Evolutionary conservation across 2,888 invertebrate genomes (phyloP), one percentile per base, ranked within the genome.

Genomic region (Caenorhabditis uteleia): DNA sequence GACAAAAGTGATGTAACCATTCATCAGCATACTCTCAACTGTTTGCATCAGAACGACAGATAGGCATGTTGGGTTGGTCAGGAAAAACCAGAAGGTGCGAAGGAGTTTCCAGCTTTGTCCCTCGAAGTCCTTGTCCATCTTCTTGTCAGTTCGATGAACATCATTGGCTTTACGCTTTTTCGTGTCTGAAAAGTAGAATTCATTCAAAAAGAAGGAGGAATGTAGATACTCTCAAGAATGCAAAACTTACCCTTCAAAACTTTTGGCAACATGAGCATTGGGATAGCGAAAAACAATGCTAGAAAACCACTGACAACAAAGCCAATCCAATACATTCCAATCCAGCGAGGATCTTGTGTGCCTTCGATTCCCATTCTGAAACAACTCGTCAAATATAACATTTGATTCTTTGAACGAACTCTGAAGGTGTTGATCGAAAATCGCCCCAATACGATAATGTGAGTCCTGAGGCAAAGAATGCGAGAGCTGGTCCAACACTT

Each of bases 381-480:
- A 57, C 16, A 33, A 26, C 21, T 23, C 4, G 18, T 47, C 1
- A 7, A 23, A 14, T 1, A 39, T 2, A 21, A 44, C 5, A 42
- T 16, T 20, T 27, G 8, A 33, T 23, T 25, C 8, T 10, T 5
- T 23, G 10, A 36, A 18, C 7, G 31, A 43, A 53, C 14, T 18
- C 2, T 42, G 23, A 12, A 8, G 16, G 21, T 21, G 23, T n/a
- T 5, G 20, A 18, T n/a, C n/a, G 7, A 43, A 62, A 62, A 33
- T 78, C 78, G 25, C 76, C 77, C 80, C 91, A 91, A 47, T 91
- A 86, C 68, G 89, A 88, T 67, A 92, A 87, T 82, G 91, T 87
- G 82, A 90, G 89, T 0, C 91, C 91, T 2, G 92, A 92, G 12
- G 90, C 83, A 16, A 91, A 89, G 84, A 90, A 92, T 34, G 92